A percentile compares a stretch with the other conserved stretches of the same genome.
Evolutionary conservation across 1,140 invertebrate species (phyloP).

Genomic region (Cheumatopsyche charites): DNA sequence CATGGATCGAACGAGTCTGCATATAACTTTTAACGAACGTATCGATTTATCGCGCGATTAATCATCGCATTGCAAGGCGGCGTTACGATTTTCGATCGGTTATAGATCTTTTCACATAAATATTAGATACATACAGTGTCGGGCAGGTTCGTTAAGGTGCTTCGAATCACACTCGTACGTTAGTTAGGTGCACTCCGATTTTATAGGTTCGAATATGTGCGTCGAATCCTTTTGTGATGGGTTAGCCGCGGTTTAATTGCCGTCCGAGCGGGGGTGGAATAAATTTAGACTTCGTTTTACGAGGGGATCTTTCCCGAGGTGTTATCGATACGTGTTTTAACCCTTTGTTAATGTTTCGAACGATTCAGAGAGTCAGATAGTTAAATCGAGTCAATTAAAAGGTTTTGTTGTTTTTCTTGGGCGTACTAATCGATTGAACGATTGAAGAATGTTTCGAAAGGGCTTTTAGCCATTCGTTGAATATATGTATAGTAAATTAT

Average conservation of each 20-base stretch:
- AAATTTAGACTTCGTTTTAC: background rate
- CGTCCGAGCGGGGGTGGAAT: background rate
- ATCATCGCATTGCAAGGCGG: background rate
- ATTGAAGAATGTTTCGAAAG: too few relatives aligned
- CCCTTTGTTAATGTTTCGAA: too few relatives aligned
- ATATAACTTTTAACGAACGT: too few relatives aligned
- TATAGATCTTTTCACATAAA: slow-evolving; percentile 7
- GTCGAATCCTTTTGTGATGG: slow-evolving; percentile 15
- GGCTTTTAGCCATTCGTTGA: too few relatives aligned
- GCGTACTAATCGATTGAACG: too few relatives aligned
- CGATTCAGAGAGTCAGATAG: too few relatives aligned
- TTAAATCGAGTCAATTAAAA: too few relatives aligned
- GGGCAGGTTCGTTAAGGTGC: slow-evolving; percentile 18
- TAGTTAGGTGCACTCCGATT: background rate
- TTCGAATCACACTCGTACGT: slow-evolving; percentile 1
- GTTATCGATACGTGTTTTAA: too few relatives aligned
- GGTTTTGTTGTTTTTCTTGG: too few relatives aligned
- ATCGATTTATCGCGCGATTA: background rate
- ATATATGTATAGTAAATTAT: too few relatives aligned
- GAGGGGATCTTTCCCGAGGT: too few relatives aligned
- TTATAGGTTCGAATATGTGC: slow-evolving; percentile 17
- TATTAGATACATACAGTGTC: background rate
- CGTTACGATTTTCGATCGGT: background rate
- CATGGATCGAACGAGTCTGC: too few relatives aligned
- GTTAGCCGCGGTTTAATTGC: background rate